phyloP scores from a whole-genome alignment of 2,113 vertebrate species.

The Ariopsis seemanni region DNA sequence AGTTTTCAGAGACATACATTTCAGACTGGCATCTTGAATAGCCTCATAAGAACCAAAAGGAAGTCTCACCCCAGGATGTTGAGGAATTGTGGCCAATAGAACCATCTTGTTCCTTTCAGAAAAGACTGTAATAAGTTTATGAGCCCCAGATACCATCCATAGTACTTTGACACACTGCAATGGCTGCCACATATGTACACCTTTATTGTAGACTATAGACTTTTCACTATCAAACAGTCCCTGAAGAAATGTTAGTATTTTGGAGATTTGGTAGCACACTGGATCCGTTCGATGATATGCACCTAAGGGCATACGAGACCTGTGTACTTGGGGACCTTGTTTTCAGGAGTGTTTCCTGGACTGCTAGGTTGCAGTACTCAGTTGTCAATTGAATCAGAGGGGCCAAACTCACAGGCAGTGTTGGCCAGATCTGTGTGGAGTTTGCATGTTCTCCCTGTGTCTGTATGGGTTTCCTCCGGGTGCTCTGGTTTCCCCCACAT shows the following conservation, averaged over 20 bases:
- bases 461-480: too few relatives aligned
- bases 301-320: neutral
- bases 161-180: neutral
- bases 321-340: neutral
- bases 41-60: neutral
- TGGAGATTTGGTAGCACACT: neutral
- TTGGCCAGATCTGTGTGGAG: too few relatives aligned
- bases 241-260: neutral
- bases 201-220: neutral
- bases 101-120: conserved; percentile 1
- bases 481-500: too few relatives aligned
- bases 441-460: too few relatives aligned
- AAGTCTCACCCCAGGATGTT: neutral
- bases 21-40: neutral
- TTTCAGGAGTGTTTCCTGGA: neutral
- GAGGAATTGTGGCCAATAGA: neutral
- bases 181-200: neutral
- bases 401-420: neutral
- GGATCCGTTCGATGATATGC: neutral
- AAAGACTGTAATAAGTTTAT: neutral
- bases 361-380: neutral
- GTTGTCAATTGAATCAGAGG: neutral
- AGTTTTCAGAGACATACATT: neutral
- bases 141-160: neutral
- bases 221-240: neutral